Evolutionary conservation across 2,888 invertebrate species (phyloP), one percentile per base, ranked within the genome.

Genomic region (Neoaliturus tenellus): DNA sequence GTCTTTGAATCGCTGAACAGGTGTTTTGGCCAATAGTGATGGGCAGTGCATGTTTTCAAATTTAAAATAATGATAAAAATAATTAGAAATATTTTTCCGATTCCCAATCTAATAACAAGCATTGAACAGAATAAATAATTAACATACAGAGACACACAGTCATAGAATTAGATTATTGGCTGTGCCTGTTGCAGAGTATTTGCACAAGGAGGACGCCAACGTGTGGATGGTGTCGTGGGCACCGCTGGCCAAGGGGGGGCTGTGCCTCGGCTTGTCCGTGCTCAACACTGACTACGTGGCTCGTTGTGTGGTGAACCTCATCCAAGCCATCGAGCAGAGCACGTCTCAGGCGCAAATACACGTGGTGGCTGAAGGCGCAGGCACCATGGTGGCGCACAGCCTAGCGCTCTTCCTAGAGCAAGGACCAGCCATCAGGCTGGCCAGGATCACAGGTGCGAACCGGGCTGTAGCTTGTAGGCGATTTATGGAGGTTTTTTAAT

Each of bases 291-390:
- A 91, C 0, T 93, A 94, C 87, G 93, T 92, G 0, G 94, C 94
- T 6, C 89, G 91, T 23, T 94, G 94, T 88, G 88, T 92, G 0
- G 93, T 93, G 0, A 92, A 93, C 87, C 88, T 94, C 83, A 80
- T 89, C 1, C 67, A 81, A 23, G 81, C 82, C 10, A 51, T 84
- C 0, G 17, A 75, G 6, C 80, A 84, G 17, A 2, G 69, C 71
- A 51, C 81, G 6, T 31, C 62, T 2, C 10, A 6, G 4, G 78
- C 84, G 10, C 41, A 78, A 23, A 90, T 94, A 25, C 95, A 95
- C 88, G 90, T 93, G 0, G 92, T 95, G 83, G 95, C 94, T 0
- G 94, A 94, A 89, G 94, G 94, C 73, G 89, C 94, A n/a, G 95
- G 95, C 14, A 17, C 14, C 20, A 28, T 12, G 14, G 28, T 62